Conservation (phyloP, 2,888 invertebrate genomes). For the Pocota personata region DNA sequence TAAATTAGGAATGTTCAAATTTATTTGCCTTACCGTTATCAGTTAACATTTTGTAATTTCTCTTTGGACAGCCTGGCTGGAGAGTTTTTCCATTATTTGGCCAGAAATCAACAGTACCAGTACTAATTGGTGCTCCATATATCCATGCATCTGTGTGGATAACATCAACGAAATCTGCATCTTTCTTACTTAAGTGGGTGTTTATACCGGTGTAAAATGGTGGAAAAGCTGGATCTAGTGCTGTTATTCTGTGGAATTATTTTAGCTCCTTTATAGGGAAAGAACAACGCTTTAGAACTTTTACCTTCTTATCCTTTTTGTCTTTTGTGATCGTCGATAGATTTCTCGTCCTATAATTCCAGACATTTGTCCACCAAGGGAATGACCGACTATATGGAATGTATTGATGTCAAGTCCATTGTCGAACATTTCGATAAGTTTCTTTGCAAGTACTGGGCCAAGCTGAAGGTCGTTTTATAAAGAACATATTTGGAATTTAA, state of each 20-base stretch:
- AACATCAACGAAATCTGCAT: constrained; percentile 86
- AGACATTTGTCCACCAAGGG: constrained; percentile 81
- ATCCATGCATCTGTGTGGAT: constrained; percentile 88
- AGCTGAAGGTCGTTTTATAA: constrained; percentile 68
- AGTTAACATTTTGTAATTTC: constrained; percentile 80
- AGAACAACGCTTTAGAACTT: background rate
- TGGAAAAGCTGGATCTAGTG: constrained; percentile 86
- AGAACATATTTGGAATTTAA: background rate
- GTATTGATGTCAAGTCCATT: constrained; percentile 79
- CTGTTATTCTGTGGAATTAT: constrained; percentile 83
- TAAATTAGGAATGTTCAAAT: background rate
- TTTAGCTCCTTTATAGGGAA: background rate
- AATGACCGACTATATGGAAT: constrained; percentile 82
- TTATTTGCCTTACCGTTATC: constrained; percentile 78
- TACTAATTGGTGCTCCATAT: constrained; percentile 85
- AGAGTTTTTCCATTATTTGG: constrained; percentile 85
- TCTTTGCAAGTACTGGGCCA: constrained; percentile 78
- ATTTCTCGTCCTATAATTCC: constrained; percentile 80
- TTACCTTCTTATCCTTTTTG: constrained; percentile 75
- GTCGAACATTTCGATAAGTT: constrained; percentile 79
- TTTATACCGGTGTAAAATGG: constrained; percentile 83
- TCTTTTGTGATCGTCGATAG: constrained; percentile 74
- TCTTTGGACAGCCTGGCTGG: constrained; percentile 85
- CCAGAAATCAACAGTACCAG: constrained; percentile 86
- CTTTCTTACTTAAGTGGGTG: constrained; percentile 83